phyloP scores from a whole-genome alignment of 2,113 vertebrate species.

The Bufo gargarizans region DNA sequence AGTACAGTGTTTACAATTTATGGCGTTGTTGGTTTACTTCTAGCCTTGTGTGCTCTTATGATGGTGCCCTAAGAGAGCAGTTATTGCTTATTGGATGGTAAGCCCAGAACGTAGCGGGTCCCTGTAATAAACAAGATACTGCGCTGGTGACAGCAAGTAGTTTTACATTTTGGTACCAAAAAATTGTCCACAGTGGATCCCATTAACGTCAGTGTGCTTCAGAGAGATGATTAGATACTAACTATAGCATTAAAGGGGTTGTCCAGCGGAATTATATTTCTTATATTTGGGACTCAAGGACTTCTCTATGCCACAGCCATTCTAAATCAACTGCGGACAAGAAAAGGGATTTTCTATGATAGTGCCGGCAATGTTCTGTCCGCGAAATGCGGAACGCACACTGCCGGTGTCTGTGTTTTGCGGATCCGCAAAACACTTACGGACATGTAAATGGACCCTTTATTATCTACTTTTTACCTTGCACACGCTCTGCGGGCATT shows the following conservation, averaged over 20 bases:
- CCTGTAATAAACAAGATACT: not conserved
- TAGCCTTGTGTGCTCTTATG: not conserved
- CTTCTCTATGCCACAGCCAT: too few species aligned
- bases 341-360: too few species aligned
- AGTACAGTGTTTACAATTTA: not conserved
- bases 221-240: not conserved
- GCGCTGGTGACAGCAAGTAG: not conserved
- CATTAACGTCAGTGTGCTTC: not conserved
- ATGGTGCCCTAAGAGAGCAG: not conserved
- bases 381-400: too few species aligned
- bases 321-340: too few species aligned
- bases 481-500: too few species aligned
- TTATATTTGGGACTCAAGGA: too few species aligned
- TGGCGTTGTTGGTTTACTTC: not conserved
- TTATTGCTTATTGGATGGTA: not conserved
- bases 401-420: too few species aligned
- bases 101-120: not conserved
- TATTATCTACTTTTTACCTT: too few species aligned
- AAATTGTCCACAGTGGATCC: not conserved
- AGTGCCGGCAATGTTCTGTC: too few species aligned
- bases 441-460: too few species aligned
- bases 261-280: too few species aligned
- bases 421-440: too few species aligned
- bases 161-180: not conserved
- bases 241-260: not conserved